Conservation (phyloP, 2,113 vertebrate species). For the Atlantisia rogersi region DNA sequence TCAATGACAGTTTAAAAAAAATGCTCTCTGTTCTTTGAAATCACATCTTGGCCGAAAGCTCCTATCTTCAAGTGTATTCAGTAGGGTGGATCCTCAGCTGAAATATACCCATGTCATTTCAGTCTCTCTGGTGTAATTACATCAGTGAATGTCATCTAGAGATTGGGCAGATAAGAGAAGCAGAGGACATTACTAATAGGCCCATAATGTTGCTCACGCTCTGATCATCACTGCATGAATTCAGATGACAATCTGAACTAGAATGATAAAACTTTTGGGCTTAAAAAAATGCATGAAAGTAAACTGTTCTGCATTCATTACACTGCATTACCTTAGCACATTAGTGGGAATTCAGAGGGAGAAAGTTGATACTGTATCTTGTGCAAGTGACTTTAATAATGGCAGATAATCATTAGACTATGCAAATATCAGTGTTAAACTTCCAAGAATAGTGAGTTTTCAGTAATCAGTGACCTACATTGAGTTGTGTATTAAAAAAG, state of each 20-base stretch:
- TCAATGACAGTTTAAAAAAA: background rate
- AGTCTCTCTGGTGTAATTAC: background rate
- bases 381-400: background rate
- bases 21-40: background rate
- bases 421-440: background rate
- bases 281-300: background rate
- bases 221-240: background rate
- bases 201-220: background rate
- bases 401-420: background rate
- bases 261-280: background rate
- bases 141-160: background rate
- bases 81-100: background rate
- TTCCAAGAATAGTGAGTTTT: background rate
- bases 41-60: background rate
- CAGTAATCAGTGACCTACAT: background rate
- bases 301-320: slow-evolving; percentile 3
- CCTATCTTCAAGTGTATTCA: background rate
- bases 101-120: background rate
- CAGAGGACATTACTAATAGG: background rate
- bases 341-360: background rate
- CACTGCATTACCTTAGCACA: background rate
- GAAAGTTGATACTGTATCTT: background rate
- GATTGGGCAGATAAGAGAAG: background rate
- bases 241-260: background rate
- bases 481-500: background rate